phyloP scores from a whole-genome alignment of 2,113 vertebrate genomes.

The Australoheros scitulus region DNA sequence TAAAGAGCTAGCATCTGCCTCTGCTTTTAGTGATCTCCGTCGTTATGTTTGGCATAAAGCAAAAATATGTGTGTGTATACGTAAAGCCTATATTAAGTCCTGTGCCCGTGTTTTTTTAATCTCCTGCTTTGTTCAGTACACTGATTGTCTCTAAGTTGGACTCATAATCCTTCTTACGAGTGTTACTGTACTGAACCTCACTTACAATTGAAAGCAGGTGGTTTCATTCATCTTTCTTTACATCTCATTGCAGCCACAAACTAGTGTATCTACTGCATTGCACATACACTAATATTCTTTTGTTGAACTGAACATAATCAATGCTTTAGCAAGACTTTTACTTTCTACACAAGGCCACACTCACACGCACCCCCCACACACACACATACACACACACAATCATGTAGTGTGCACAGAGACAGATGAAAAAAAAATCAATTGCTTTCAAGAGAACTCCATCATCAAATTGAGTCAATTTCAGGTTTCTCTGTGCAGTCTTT shows the following conservation, averaged over 20 bases:
- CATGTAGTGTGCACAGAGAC: constrained; percentile 41
- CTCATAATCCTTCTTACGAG: constrained; percentile 21
- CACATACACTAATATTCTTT: constrained; percentile 12
- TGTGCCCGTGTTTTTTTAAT: constrained; percentile 11
- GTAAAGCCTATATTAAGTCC: not conserved
- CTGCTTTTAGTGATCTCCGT: constrained; percentile 23
- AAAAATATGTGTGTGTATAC: not conserved
- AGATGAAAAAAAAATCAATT: constrained; percentile 63
- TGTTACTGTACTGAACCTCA: constrained; percentile 16
- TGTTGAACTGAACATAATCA: not conserved
- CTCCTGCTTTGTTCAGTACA: constrained; percentile 28
- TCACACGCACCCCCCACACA: not conserved
- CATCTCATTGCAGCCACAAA: constrained; percentile 19
- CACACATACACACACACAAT: constrained; percentile 25
- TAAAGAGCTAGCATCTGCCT: constrained; percentile 73
- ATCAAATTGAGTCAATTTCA: constrained; percentile 70
- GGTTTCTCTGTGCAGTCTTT: constrained; percentile 48
- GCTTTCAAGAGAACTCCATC: constrained; percentile 68
- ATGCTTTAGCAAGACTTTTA: constrained; percentile 25
- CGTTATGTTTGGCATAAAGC: constrained; percentile 21
- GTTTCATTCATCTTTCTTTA: constrained; percentile 37
- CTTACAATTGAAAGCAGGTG: constrained; percentile 30
- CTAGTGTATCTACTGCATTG: constrained; percentile 14
- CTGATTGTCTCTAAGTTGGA: constrained; percentile 25
- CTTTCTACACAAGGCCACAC: constrained; percentile 21